These are phyloP conservation scores for Aplocera efformata DNA, from an alignment of 2,888 invertebrate species.

Conservation along the genomic window DNA sequence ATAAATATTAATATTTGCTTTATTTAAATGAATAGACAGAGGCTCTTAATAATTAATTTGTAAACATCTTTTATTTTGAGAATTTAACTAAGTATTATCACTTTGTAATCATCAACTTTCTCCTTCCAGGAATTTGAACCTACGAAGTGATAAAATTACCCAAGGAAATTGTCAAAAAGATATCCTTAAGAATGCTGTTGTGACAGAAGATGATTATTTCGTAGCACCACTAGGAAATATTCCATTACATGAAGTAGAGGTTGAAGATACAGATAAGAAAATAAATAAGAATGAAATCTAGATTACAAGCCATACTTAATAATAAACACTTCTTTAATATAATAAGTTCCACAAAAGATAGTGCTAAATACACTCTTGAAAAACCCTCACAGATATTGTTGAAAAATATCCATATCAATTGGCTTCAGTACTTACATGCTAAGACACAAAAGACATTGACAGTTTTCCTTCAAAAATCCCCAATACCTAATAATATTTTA, in stretches of 20 bases:
- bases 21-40: no score
- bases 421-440: conserved; percentile 51
- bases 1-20: no score
- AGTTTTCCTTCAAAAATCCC: conserved; percentile 41
- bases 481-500: background rate
- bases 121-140: conserved; percentile 80
- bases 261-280: conserved; percentile 37
- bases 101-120: no score
- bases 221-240: conserved; percentile 94
- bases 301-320: conserved; percentile 46
- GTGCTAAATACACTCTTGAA: conserved; percentile 40
- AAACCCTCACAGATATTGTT: conserved; percentile 53
- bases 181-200: conserved; percentile 86
- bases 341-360: conserved; percentile 29
- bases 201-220: conserved; percentile 94
- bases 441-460: conserved; percentile 57
- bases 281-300: conserved; percentile 62
- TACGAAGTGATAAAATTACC: conserved; percentile 85
- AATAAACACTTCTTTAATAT: conserved; percentile 54
- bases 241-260: conserved; percentile 80
- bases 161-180: conserved; percentile 85
- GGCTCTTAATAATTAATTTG: no score
- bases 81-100: no score
- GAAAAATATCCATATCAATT: conserved; percentile 57
- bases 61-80: no score